These are phyloP conservation scores for Pteropus rufus DNA, from an alignment of 2,797 vertebrate genomes.

Conservation along the genomic window DNA sequence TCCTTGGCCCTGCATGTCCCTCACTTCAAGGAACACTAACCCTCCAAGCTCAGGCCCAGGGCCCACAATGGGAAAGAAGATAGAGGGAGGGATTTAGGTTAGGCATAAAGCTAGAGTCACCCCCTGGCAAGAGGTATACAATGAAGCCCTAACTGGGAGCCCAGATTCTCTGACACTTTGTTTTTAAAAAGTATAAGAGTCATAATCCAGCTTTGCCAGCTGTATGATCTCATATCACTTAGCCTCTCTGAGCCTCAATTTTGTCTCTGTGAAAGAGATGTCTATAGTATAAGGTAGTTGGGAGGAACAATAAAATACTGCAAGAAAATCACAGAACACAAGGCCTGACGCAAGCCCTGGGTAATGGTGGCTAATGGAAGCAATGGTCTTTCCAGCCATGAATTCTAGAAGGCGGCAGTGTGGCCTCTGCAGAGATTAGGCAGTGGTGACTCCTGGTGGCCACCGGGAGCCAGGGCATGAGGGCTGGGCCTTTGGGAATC, in stretches of 20 bases:
- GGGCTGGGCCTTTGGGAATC: background rate
- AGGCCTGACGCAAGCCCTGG: background rate
- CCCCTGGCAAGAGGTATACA: background rate
- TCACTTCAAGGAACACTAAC: background rate
- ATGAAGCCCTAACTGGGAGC: background rate
- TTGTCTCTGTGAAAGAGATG: background rate
- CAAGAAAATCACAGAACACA: background rate
- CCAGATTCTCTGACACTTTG: background rate
- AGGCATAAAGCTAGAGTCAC: background rate
- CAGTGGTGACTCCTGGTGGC: constrained; percentile 55
- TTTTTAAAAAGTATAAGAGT: background rate
- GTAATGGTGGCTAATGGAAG: background rate
- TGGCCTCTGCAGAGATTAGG: background rate
- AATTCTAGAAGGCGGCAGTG: background rate
- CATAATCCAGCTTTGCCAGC: background rate
- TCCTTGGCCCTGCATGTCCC: background rate
- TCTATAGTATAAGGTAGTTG: background rate
- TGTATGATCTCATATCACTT: background rate
- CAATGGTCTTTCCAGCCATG: background rate
- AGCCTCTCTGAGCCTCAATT: background rate
- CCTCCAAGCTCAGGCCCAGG: background rate
- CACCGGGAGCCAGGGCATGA: background rate
- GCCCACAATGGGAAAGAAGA: background rate
- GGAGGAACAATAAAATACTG: background rate
- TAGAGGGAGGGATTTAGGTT: background rate